Evolutionary conservation across 2,797 vertebrate genomes (phyloP).

Genomic region (Schizothorax lantsangensis): DNA sequence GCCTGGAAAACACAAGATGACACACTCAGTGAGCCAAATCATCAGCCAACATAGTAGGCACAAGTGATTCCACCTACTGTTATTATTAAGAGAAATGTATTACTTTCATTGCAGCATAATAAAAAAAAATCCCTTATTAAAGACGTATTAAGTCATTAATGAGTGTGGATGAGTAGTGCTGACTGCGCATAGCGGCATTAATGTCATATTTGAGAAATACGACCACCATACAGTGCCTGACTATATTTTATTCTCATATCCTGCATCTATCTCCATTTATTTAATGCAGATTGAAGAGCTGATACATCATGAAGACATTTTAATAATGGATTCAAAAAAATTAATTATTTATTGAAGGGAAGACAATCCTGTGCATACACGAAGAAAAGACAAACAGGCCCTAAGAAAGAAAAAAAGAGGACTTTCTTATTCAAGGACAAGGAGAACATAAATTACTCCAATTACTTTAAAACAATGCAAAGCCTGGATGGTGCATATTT

Average conservation of each 20-base stretch:
- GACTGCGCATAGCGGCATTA: not conserved
- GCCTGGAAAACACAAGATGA: constrained; percentile 76
- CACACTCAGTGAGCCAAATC: constrained; percentile 18
- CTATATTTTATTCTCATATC: constrained; percentile 23
- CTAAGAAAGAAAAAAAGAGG: not conserved
- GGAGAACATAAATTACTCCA: constrained; percentile 22
- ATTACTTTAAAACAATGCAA: constrained; percentile 46
- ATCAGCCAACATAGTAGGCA: constrained; percentile 4
- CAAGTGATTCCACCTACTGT: not conserved
- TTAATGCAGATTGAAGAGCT: constrained; percentile 73
- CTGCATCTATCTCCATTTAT: constrained; percentile 33
- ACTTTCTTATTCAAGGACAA: constrained; percentile 10
- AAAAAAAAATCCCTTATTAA: not conserved
- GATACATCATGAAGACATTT: constrained; percentile 74
- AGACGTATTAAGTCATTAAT: not conserved
- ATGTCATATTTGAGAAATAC: constrained; percentile 14
- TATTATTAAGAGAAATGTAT: not conserved
- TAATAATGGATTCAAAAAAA: constrained; percentile 78
- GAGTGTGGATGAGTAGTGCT: not conserved
- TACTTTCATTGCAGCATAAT: not conserved
- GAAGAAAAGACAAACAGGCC: constrained; percentile 71
- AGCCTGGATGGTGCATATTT: constrained; percentile 40
- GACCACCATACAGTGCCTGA: constrained; percentile 14
- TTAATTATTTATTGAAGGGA: constrained; percentile 75
- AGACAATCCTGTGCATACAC: constrained; percentile 58